Base-by-base conservation (phyloP, 2,888 invertebrate genomes). In the Sinohyriopsis cumingii region DNA sequence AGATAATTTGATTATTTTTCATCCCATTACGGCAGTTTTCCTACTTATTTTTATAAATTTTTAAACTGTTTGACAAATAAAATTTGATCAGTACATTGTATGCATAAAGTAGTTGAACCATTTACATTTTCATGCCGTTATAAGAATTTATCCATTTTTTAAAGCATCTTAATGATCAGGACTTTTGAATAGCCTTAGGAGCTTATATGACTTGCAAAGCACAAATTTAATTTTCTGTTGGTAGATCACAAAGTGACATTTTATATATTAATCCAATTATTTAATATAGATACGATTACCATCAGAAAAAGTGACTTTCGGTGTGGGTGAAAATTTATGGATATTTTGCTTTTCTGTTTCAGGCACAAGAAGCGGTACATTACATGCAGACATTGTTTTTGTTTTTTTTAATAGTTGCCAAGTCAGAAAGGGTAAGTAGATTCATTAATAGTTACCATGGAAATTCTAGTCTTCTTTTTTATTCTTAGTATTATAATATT, bases 341-440 rank as follows among this genome's bases (percentile, higher is more conserved):
- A 56, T 22, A 45, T 56, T 20, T 61, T 19, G 67, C 18, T 57
- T 56, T 70, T 57, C 24, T 45, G 60, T 75, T 80, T 55, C 80
- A 87, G 86, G 79, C 81, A 12, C 80, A 80, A 60, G 84, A 86
- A 67, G 86, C 87, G 19, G 63, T 86, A 18, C 77, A 85, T 18
- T 89, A 87, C 70, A 82, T 88, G 20, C 84, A 87, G 62, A 73
- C 86, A 9, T 78, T 81, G 12, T 75, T 88, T 19, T 72, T 84
- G 12, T 73, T 89, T 20, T 77, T 88, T 18, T 73, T 84, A 18
- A 84, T 85, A 7, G 79, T 89, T n/a, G 83, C 87, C 7, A 77
- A 80, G 55, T 73, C 76, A 55, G 82, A 84, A 70, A 81, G 78
- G 80, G 87, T 87, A 67, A 71, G 77, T 66, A 25, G n/a, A 28